Evolutionary conservation across 2,888 invertebrate genomes (phyloP), one percentile per base, ranked within the genome.

Genomic region (Bellardia bayeri): DNA sequence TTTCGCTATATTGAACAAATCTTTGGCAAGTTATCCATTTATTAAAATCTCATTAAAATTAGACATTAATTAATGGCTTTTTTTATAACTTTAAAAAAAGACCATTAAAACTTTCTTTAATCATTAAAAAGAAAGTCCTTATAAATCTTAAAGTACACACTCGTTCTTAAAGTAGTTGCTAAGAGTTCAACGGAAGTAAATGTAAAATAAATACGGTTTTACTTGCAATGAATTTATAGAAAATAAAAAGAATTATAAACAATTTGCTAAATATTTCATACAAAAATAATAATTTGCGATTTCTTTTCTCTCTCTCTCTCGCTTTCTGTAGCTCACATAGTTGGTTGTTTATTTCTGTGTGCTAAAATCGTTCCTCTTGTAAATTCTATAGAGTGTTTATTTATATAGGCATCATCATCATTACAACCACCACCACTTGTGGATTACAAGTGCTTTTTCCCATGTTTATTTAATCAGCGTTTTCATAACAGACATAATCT

Each of bases 381-480:
- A 40, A 49, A 37, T 51, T 69, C 56, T 37, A n/a, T 42, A 58
- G 16, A 68, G 8, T 40, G 14, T 49, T 49, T 79, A 45, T 45
- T 68, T 8, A 33, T 49, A 58, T 16, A 64, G 40, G 40, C 71
- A 72, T 71, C 51, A 30, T 58, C 8, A 40, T 2, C 23, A 51
- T 16, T 14, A 64, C 11, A 2, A 51, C 71, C 74, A 63, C 11
- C 11, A 42, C 72, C 81, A 82, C 81, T 82, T 82, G 74, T 66
- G 66, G 66, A 56, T 66, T 11, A 33, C 64, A 82, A 82, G 81
- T 74, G 74, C 5, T 72, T 82, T 51, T 82, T 74, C 16, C 16
- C 54, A 54, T 82, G 16, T 72, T 81, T 72, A 72, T 81, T 82
- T 82, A 82, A 74, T 74, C 33, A 56, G 56, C 42, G 74, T 64